phyloP scores from a whole-genome alignment of 1,140 invertebrate species.

The Stratiolaelaps scimitus region DNA sequence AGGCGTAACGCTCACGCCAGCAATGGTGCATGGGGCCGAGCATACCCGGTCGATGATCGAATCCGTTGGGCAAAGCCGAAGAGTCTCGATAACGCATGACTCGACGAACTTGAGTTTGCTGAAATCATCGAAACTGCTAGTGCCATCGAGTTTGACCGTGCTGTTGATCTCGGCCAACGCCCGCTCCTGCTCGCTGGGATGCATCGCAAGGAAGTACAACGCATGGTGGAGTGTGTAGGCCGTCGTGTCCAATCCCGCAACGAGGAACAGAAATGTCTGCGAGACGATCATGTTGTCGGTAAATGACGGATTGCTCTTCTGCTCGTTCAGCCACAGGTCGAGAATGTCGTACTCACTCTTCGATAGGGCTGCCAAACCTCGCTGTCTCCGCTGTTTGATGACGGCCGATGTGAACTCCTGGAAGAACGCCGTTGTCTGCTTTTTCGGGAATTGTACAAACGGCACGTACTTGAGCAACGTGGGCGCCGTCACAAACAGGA shows the following conservation, averaged over 20 bases:
- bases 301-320: not conserved
- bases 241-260: not conserved
- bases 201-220: slow-evolving; percentile 3
- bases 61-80: slow-evolving; percentile 8
- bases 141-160: not conserved
- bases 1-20: not conserved
- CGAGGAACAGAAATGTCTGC: not conserved
- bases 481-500: not conserved
- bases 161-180: not conserved
- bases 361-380: too few relatives aligned
- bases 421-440: not conserved
- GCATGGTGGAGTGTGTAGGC: not conserved
- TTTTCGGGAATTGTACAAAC: not conserved
- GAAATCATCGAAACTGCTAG: not conserved
- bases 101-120: slow-evolving; percentile 11
- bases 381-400: not conserved
- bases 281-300: slow-evolving; percentile 1
- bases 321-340: not conserved
- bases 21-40: not conserved
- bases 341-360: not conserved
- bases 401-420: not conserved
- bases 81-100: not conserved
- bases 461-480: not conserved
- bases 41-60: not conserved
- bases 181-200: not conserved